Evolutionary conservation across 2,113 vertebrate genomes (phyloP).

Genomic region (Baryphthengus martii): DNA sequence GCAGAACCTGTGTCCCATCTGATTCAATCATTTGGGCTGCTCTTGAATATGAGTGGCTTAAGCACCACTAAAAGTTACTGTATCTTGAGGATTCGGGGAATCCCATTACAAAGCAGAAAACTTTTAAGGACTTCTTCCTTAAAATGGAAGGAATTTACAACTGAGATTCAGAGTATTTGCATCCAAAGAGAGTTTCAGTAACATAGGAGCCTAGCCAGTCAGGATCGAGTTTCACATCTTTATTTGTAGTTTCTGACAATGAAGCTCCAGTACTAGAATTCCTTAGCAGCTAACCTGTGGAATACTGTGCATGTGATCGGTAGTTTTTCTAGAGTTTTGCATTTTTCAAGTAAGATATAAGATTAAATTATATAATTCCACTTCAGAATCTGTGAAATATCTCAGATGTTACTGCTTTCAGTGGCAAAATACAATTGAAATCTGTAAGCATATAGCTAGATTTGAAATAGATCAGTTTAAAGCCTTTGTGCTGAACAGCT

Average conservation of each 20-base stretch:
- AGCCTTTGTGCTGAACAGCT: neutral
- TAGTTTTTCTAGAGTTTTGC: neutral
- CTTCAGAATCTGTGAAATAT: neutral
- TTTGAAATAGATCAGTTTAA: conserved; percentile 10
- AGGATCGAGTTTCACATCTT: neutral
- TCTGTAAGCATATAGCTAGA: neutral
- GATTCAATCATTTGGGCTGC: neutral
- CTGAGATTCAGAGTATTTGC: neutral
- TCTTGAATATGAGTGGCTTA: neutral
- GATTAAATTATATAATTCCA: neutral
- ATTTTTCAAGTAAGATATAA: neutral
- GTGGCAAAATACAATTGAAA: conserved; percentile 10
- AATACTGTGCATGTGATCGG: neutral
- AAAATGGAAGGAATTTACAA: neutral
- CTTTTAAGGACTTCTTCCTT: neutral
- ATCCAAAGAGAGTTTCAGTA: neutral
- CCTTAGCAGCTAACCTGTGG: neutral
- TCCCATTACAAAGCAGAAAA: neutral
- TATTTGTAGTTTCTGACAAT: neutral
- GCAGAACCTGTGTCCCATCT: neutral
- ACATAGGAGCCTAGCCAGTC: neutral
- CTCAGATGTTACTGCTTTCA: neutral
- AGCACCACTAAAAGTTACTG: neutral
- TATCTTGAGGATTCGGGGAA: neutral
- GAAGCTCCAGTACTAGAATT: neutral